Evolutionary conservation across 2,888 invertebrate genomes (phyloP), one percentile per base, ranked within the genome.

Genomic region (Anticlea derivata): DNA sequence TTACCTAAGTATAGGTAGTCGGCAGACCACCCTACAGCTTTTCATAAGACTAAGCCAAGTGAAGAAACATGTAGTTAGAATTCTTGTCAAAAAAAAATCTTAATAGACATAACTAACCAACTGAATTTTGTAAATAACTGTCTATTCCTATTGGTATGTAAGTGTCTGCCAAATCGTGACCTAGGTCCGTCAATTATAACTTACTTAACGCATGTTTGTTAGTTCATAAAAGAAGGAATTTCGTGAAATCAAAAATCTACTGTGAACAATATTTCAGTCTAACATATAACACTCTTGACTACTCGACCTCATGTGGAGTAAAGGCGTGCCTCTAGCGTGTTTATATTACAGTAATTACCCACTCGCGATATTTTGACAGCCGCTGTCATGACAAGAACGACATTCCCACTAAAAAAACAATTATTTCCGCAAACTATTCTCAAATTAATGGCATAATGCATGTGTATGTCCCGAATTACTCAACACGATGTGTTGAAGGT

Each of bases 321-420:
- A 11, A 17, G 37, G 46, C 38, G 48, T 43, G 47, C 33, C 27
- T n/a, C 31, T 35, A 35, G 20, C 20, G 44, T 34, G 48, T 50
- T 41, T 39, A 46, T 38, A 43, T 57, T 61, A 58, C 31, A 46
- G 61, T 45, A 57, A 60, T 52, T 51, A 57, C 10, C 34, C 22
- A 31, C 40, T 47, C 46, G 41, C 39, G 29, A 50, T 45, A 20
- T 43, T 49, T 44, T 49, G 57, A 57, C 61, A 49, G 56, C 11
- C 30, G 40, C 45, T 50, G 48, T 34, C 50, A 41, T 30, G 30
- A 33, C 29, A 39, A 48, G 49, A 52, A 52, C 31, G 27, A 48
- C 34, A 51, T 50, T 48, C 27, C 7, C 43, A 37, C 41, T 44
- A 22, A 39, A 50, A 54, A 44, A 51, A 41, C 35, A 34, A 27